Evolutionary conservation across 2,888 invertebrate genomes (phyloP), one percentile per base, ranked within the genome.

Genomic region (Lydus trimaculatus): DNA sequence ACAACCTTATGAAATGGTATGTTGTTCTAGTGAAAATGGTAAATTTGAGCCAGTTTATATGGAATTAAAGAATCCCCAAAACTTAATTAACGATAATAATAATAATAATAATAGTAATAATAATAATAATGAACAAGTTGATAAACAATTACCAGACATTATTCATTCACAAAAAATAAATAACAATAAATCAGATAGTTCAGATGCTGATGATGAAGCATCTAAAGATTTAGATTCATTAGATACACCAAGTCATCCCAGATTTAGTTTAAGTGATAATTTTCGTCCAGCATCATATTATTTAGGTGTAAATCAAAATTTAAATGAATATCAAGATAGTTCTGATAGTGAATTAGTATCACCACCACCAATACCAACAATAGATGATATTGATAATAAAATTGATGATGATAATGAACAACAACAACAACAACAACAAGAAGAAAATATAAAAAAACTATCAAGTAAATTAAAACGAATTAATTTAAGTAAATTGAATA

Each of bases 241-340:
- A 56, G 89, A 90, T 70, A 87, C 90, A 48, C 90, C 93, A 2
- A 88, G 92, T 58, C 91, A 94, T 77, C 90, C 90, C 0, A 88
- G 95, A 75, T 94, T 95, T 81, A 95, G 95, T 84, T 87, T 95
- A 66, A 95, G 95, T 0, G 95, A 96, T 81, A 95, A 93, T 1
- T 96, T 95, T 81, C 87, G 95, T 64, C 95, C 95, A 0, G 95
- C 95, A 0, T 95, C 95, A 0, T 96, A 95, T 81, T 96, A 95
- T 82, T 83, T 95, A 58, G 91, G 92, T 28, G 90, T 91, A 0
- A 92, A 91, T 78, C 89, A 90, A 77, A 88, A 88, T 66, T 85
- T 89, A 33, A 87, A 90, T 15, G 92, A 93, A 76, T 87, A 90
- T 73, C 92, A 91, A 66, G 94, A 94, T 81, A 94, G 93, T 75